Percentiles rank a stretch among this genome's conserved stretches.
Evolutionary conservation across 2,888 invertebrate species (phyloP).

Genomic region (Sceliomorpha sp.): DNA sequence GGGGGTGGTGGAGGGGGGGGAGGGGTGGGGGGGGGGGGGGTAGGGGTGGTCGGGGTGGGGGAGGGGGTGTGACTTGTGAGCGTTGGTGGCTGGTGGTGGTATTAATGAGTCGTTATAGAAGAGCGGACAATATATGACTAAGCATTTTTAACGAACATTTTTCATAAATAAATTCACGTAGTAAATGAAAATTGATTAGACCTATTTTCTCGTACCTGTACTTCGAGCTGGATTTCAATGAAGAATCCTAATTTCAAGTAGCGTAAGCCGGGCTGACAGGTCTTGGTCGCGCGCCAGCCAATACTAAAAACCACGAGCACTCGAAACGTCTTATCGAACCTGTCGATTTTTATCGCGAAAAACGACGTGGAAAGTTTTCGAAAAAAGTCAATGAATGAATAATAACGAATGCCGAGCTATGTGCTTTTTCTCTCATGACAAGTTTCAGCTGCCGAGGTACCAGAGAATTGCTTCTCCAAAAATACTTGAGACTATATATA

Average conservation of each 20-base stretch:
- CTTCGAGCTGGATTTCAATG: too few relatives aligned
- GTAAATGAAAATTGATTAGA: neutral
- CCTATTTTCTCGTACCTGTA: too few relatives aligned
- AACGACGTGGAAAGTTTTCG: conserved; percentile 18
- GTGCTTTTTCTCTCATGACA: conserved; percentile 5
- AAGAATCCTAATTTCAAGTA: conserved; percentile 41
- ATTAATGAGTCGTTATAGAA: too few relatives aligned
- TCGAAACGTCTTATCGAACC: conserved; percentile 40
- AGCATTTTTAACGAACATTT: too few relatives aligned
- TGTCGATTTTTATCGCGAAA: conserved; percentile 40
- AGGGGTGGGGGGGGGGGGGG: too few relatives aligned
- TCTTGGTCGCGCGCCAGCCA: conserved; percentile 33
- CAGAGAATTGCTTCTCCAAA: neutral
- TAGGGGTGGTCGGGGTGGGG: too few relatives aligned
- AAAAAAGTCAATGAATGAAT: conserved; percentile 38
- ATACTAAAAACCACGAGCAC: conserved; percentile 28
- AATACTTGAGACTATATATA: conserved; percentile 5
- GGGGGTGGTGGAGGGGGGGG: too few relatives aligned
- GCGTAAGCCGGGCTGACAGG: conserved; percentile 28
- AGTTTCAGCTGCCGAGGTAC: conserved; percentile 5
- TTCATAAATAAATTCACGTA: too few relatives aligned
- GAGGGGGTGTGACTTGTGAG: too few relatives aligned
- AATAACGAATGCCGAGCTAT: conserved; percentile 11
- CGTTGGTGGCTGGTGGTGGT: too few relatives aligned
- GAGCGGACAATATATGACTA: too few relatives aligned